phyloP scores from a whole-genome alignment of 1,140 invertebrate species.

The Dendrolimus punctatus region DNA sequence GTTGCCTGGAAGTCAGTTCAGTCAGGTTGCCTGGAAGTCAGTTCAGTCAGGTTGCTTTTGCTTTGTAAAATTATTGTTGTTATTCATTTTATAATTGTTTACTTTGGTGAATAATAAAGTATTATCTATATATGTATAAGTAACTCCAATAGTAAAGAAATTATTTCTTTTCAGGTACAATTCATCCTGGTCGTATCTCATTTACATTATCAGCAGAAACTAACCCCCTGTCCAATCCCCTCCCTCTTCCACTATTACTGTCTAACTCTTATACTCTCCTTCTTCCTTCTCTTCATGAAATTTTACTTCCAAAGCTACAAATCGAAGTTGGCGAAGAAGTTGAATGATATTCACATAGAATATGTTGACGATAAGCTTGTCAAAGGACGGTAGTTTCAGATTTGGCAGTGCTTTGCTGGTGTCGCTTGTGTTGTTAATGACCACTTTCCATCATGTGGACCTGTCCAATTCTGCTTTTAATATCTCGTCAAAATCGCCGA shows the following conservation, averaged over 20 bases:
- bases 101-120: no score
- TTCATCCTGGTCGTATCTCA: conserved; percentile 82
- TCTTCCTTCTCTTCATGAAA: conserved; percentile 88
- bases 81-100: no score
- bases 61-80: no score
- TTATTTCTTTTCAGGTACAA: conserved; percentile 75
- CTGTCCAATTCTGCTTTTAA: no score
- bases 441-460: no score
- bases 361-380: conserved; percentile 1
- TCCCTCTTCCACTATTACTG: conserved; percentile 74
- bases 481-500: no score
- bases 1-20: no score
- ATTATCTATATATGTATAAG: no score
- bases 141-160: neutral
- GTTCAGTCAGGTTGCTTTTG: no score
- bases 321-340: conserved; percentile 15
- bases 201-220: conserved; percentile 78
- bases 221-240: conserved; percentile 83
- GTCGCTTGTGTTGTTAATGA: no score
- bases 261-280: conserved; percentile 78
- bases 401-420: no score
- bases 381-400: neutral
- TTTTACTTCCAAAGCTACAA: conserved; percentile 88
- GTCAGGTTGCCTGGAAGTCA: no score
- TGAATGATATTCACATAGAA: neutral